phyloP scores from a whole-genome alignment of 1,140 invertebrate species.

The Philaenus spumarius region DNA sequence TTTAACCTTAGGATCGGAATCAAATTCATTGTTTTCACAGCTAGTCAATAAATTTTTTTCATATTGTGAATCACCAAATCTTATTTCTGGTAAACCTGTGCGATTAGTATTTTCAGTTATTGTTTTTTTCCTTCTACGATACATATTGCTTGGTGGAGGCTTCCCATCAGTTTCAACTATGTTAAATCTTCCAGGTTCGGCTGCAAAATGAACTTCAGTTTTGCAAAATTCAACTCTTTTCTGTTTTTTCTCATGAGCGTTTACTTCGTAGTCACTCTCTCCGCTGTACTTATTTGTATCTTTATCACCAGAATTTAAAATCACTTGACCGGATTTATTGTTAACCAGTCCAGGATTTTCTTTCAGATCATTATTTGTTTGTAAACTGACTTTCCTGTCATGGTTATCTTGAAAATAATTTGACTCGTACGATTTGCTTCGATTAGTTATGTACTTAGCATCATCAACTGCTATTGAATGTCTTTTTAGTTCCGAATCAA shows the following conservation, averaged over 20 bases:
- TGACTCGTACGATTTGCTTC: conserved; percentile 8
- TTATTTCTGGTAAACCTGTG: conserved; percentile 40
- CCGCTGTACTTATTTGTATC: not conserved
- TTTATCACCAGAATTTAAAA: not conserved
- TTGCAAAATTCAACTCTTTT: conserved; percentile 80
- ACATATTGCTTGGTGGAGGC: conserved; percentile 71
- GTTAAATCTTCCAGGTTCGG: conserved; percentile 73
- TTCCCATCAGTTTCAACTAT: conserved; percentile 82
- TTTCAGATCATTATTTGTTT: not conserved
- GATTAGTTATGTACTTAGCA: conserved; percentile 42
- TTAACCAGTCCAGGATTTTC: too few species aligned
- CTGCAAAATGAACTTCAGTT: conserved; percentile 77
- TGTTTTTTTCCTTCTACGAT: conserved; percentile 45
- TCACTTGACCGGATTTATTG: too few species aligned
- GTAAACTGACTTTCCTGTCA: not conserved
- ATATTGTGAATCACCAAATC: conserved; percentile 46
- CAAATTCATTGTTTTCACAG: conserved; percentile 21
- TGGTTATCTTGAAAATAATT: not conserved
- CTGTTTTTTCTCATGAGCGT: conserved; percentile 40
- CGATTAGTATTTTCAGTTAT: conserved; percentile 32
- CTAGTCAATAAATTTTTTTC: conserved; percentile 41
- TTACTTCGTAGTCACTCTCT: conserved; percentile 13
- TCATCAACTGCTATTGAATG: conserved; percentile 53
- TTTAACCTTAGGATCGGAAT: not conserved
- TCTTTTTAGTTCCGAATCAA: conserved; percentile 37